Conservation (phyloP, 2,888 invertebrate species). For the Mesoligia furuncula region DNA sequence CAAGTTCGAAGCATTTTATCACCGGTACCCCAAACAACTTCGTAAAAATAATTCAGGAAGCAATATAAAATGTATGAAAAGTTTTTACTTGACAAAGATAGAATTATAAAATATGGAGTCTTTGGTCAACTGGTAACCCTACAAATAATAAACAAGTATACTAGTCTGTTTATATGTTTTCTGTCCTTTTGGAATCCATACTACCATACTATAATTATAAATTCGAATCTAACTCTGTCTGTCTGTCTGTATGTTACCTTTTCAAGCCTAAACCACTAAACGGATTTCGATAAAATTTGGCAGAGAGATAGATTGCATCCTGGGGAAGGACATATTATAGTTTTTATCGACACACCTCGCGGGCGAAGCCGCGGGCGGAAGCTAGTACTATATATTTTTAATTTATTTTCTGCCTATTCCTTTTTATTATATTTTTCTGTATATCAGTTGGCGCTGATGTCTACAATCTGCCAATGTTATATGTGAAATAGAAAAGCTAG, state of each 20-base stretch:
- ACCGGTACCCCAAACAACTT: not conserved
- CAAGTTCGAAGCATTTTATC: not conserved
- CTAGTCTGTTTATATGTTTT: not conserved
- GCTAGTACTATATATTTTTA: not conserved
- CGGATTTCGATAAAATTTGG: too few relatives aligned
- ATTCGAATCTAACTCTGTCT: too few relatives aligned
- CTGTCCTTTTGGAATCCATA: not conserved
- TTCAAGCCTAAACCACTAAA: too few relatives aligned
- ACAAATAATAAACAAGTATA: not conserved
- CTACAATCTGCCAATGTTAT: not conserved
- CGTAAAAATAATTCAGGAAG: slow-evolving; percentile 24
- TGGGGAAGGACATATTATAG: too few relatives aligned
- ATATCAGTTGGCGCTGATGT: not conserved
- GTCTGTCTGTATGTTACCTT: too few relatives aligned
- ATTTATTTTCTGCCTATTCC: not conserved
- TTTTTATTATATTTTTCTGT: not conserved
- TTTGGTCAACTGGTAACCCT: not conserved
- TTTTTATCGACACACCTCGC: too few relatives aligned
- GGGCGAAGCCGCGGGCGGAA: too few relatives aligned
- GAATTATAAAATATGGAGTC: too few relatives aligned
- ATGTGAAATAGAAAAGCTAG: not conserved
- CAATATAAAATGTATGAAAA: slow-evolving; percentile 25
- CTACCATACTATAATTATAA: too few relatives aligned
- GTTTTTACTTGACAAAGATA: slow-evolving; percentile 7
- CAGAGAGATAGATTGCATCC: too few relatives aligned